Conservation (phyloP, 2,113 vertebrate genomes). For the Condylura cristata region DNA sequence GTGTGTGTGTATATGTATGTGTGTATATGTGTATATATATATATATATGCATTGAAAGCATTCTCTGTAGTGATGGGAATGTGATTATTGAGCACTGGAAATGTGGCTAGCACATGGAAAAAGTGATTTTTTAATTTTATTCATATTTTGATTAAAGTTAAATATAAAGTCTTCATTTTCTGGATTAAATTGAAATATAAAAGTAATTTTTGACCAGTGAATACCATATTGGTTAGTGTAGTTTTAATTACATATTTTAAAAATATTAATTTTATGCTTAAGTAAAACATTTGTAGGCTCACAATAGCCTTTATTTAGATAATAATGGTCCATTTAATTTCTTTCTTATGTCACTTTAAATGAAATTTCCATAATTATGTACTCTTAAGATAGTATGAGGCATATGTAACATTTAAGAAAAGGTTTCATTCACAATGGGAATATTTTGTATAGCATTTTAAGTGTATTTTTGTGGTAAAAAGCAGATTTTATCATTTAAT, state of each 20-base stretch:
- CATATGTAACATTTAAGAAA: neutral
- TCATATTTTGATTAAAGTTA: neutral
- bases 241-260: slow-evolving; percentile 4
- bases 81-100: neutral
- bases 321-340: slow-evolving; percentile 22
- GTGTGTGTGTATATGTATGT: too few species aligned
- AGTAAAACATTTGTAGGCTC: slow-evolving; percentile 46
- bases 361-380: neutral
- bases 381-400: neutral
- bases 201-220: neutral
- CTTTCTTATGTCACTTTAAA: slow-evolving; percentile 24
- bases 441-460: neutral
- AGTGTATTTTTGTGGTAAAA: neutral
- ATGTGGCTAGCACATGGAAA: neutral
- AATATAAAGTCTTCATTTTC: neutral
- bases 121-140: slow-evolving; percentile 19
- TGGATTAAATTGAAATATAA: slow-evolving; percentile 8
- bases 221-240: neutral
- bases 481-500: slow-evolving; percentile 16
- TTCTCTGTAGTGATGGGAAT: slow-evolving; percentile 22
- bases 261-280: neutral
- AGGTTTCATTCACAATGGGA: neutral
- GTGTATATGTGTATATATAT: too few species aligned
- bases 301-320: neutral
- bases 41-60: neutral